Conservation (phyloP, 1,140 invertebrate genomes). For the Nixonia krombeini region DNA sequence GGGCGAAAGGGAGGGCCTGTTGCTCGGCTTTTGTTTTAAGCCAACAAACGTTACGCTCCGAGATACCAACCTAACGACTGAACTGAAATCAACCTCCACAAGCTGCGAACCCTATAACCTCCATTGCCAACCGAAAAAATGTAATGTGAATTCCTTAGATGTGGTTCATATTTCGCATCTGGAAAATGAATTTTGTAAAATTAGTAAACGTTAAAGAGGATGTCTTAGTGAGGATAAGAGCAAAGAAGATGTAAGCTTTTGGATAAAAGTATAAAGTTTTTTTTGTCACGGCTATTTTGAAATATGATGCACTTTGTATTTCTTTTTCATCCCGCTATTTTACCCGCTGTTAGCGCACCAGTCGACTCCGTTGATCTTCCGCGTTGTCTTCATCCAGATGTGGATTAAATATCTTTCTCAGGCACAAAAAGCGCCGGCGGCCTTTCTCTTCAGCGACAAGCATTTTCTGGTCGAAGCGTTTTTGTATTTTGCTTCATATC, state of each 20-base stretch:
- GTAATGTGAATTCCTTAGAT: too few relatives aligned
- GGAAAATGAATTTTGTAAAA: too few relatives aligned
- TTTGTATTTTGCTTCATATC: background rate
- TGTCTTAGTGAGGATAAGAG: too few relatives aligned
- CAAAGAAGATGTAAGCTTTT: too few relatives aligned
- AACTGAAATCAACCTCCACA: constrained; percentile 29
- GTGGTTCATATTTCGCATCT: constrained; percentile 3
- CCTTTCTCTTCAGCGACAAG: background rate
- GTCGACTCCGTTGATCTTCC: constrained; percentile 15
- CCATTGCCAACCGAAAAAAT: constrained; percentile 17
- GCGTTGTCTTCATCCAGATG: background rate
- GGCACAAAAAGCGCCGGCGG: too few relatives aligned
- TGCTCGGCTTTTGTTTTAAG: constrained; percentile 50
- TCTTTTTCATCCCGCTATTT: too few relatives aligned
- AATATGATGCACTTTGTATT: too few relatives aligned
- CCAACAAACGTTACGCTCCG: constrained; percentile 43
- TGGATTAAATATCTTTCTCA: constrained; percentile 2
- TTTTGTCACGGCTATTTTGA: too few relatives aligned
- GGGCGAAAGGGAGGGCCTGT: constrained; percentile 39
- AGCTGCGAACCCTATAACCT: constrained; percentile 26
- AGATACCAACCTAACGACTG: constrained; percentile 24
- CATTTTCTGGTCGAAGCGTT: background rate
- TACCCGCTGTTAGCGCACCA: too few relatives aligned
- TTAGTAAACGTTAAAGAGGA: too few relatives aligned
- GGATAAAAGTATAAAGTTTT: too few relatives aligned